Evolutionary conservation across 2,888 invertebrate genomes (phyloP), one percentile per base, ranked within the genome.

Genomic region (Spodoptera picta): DNA sequence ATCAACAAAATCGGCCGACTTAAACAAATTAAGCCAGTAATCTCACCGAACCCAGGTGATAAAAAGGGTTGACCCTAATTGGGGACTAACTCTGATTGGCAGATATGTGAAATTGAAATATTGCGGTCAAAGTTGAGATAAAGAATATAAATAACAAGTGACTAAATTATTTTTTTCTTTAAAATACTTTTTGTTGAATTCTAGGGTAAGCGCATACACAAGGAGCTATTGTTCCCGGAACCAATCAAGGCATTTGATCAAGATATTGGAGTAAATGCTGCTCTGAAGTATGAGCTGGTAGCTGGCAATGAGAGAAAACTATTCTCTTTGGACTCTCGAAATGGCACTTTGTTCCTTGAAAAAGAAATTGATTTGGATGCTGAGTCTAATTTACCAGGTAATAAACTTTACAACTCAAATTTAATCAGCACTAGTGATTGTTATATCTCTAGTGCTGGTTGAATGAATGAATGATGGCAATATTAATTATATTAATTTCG

Each of bases 321-420:
- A 14, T 98, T 98, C 88, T 95, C 96, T 6, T 95, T 98, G 46
- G 97, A 98, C 82, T 94, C 96, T 0, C 92, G 95, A 41, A 98
- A 97, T 78, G 98, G 97, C 0, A 95, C 96, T 0, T 89, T 98
- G 62, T 98, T 96, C 84, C 92, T 98, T 44, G 97, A 98, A 73
- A 96, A 96, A 58, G 97, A 98, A 89, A 96, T 98, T 12, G 98
- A 98, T 87, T 87, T 98, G 77, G 98, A 98, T 81, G 95, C 95
- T 14, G 97, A 97, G 83, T 92, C 93, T 62, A 93, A 95, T 14
- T 85, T 97, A n/a, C 96, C 97, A 1, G 97, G 96, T 84, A 89
- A 7, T 47, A 0, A 7, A 11, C 14, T 10, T 23, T 47, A 24
- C 3, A 24, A 27, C 3, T 27, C 5, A 2, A 24, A 7, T 12